These are phyloP conservation scores for Philaenus spumarius DNA, from an alignment of 1,140 invertebrate species.

Conservation along the genomic window DNA sequence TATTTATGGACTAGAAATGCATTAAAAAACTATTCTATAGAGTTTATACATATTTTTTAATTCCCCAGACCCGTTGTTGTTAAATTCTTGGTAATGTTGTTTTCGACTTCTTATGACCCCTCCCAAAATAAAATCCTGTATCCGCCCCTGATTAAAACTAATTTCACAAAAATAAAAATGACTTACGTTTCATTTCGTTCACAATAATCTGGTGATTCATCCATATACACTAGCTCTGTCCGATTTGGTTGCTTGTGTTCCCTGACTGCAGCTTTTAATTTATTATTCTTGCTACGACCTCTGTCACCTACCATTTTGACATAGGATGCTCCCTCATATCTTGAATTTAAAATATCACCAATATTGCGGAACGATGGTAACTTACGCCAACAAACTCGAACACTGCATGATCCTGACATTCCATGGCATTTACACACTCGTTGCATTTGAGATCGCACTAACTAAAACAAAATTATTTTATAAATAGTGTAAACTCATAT, in stretches of 20 bases:
- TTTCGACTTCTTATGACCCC: too few relatives aligned
- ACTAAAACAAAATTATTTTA: constrained; percentile 17
- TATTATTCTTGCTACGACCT: constrained; percentile 52
- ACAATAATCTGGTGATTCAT: constrained; percentile 89
- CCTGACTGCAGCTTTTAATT: constrained; percentile 58
- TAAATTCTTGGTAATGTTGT: too few relatives aligned
- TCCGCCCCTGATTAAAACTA: too few relatives aligned
- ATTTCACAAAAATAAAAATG: too few relatives aligned
- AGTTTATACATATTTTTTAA: too few relatives aligned
- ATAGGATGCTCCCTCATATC: constrained; percentile 74
- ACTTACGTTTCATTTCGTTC: constrained; percentile 77
- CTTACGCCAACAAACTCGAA: constrained; percentile 89
- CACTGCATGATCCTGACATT: constrained; percentile 90
- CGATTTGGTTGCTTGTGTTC: constrained; percentile 76
- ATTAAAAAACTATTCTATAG: too few relatives aligned
- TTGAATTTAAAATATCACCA: constrained; percentile 61
- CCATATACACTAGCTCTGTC: constrained; percentile 80
- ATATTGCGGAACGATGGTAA: constrained; percentile 66
- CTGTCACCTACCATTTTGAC: constrained; percentile 59
- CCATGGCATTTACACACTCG: constrained; percentile 94
- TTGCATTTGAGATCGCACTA: constrained; percentile 53
- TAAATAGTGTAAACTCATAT: too few relatives aligned
- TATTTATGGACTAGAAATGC: too few relatives aligned
- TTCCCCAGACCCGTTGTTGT: too few relatives aligned
- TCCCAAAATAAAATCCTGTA: too few relatives aligned